Conservation (phyloP, 2,797 vertebrate genomes). For the Pampus argenteus region DNA sequence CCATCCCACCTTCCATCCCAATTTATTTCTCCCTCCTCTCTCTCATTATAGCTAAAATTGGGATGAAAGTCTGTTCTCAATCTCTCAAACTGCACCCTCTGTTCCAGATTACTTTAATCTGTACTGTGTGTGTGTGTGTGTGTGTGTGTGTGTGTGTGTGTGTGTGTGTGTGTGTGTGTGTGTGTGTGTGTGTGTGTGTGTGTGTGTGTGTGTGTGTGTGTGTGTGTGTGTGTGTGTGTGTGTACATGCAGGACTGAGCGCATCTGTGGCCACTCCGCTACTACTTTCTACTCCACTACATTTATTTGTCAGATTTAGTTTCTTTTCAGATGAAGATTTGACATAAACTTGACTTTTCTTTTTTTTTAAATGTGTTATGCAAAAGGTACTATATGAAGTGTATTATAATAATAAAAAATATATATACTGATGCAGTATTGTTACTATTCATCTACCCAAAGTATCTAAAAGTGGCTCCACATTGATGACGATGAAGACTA, state of each 20-base stretch:
- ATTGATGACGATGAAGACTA: no score
- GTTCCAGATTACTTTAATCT: slow-evolving; percentile 73
- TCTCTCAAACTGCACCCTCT: slow-evolving; percentile 40
- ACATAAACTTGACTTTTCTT: no score
- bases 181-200: not conserved
- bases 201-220: not conserved
- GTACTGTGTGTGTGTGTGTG: slow-evolving; percentile 5
- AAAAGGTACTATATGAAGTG: no score
- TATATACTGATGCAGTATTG: no score
- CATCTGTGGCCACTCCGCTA: no score
- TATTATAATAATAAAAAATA: no score
- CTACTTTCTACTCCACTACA: no score
- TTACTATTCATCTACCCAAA: no score
- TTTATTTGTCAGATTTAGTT: no score
- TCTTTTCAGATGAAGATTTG: no score
- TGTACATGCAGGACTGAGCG: slow-evolving; percentile 11
- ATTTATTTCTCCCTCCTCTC: slow-evolving; percentile 5
- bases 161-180: slow-evolving; percentile 1
- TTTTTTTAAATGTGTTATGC: no score
- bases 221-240: not conserved
- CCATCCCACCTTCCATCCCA: not conserved
- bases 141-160: not conserved
- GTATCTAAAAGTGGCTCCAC: no score
- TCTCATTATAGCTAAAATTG: slow-evolving; percentile 33
- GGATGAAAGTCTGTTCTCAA: slow-evolving; percentile 51